Conservation (phyloP, 2,797 vertebrate genomes). For the Sylvia borin region DNA sequence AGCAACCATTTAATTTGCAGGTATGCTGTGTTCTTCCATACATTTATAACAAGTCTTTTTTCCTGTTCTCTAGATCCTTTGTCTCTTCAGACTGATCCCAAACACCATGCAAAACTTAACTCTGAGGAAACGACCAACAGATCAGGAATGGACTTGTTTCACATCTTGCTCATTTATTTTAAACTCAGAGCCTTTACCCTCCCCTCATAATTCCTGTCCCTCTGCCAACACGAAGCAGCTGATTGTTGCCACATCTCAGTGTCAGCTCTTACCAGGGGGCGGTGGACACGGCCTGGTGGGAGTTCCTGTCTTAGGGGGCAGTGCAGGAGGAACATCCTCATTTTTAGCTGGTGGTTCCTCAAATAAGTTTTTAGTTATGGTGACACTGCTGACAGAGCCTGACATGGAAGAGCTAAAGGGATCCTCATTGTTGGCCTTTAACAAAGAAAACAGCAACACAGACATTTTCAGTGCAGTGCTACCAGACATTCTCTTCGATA, state of each 20-base stretch:
- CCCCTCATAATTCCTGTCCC: neutral
- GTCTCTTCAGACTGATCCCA: neutral
- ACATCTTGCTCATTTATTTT: neutral
- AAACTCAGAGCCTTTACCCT: neutral
- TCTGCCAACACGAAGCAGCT: neutral
- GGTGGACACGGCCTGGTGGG: conserved; percentile 95
- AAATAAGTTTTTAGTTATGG: conserved; percentile 87
- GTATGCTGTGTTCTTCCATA: neutral
- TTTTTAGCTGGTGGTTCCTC: conserved; percentile 81
- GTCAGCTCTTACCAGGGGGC: conserved; percentile 86
- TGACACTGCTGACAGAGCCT: conserved; percentile 47
- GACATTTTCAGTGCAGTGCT: neutral
- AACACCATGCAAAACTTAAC: neutral
- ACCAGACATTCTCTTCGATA: neutral
- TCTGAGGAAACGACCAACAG: neutral
- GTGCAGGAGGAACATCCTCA: conserved; percentile 89
- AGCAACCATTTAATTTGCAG: neutral
- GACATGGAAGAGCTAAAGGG: conserved; percentile 79
- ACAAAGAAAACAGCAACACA: conserved; percentile 33
- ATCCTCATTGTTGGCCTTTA: conserved; percentile 84
- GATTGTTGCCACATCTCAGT: neutral
- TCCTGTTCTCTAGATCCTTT: neutral
- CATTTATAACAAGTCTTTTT: neutral
- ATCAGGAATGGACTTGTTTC: neutral
- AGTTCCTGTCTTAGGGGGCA: conserved; percentile 95